These are phyloP conservation scores for Urocolius indicus DNA, from an alignment of 2,113 vertebrate species.

Conservation along the genomic window DNA sequence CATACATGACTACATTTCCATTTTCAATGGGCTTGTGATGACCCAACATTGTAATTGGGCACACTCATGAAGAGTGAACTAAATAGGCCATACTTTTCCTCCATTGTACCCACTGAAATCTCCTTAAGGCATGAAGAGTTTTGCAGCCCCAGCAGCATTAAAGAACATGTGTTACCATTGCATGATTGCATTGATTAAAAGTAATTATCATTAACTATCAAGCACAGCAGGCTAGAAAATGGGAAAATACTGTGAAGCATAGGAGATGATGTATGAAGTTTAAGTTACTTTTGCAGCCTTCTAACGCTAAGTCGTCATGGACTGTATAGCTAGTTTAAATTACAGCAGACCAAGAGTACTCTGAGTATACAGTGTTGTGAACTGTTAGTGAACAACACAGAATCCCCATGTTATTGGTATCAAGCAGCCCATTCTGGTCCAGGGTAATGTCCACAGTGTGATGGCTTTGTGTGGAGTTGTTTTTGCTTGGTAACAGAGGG, in stretches of 20 bases:
- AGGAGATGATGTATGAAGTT: not conserved
- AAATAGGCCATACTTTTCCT: not conserved
- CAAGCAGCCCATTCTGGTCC: too few species aligned
- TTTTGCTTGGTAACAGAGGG: too few species aligned
- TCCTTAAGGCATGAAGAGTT: not conserved
- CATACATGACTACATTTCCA: not conserved
- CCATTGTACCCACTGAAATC: not conserved
- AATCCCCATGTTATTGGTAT: not conserved
- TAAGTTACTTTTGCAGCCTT: not conserved
- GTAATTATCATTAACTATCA: not conserved
- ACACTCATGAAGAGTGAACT: not conserved
- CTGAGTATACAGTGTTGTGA: not conserved
- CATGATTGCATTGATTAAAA: not conserved
- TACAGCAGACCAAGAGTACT: not conserved
- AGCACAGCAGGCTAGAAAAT: not conserved
- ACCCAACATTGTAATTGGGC: not conserved
- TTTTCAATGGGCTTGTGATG: not conserved
- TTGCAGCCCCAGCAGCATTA: not conserved
- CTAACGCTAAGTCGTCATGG: not conserved
- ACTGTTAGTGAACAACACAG: not conserved
- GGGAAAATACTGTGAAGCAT: not conserved
- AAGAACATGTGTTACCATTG: not conserved
- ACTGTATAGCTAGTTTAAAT: not conserved
- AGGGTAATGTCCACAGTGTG: not conserved
- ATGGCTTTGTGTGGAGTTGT: too few species aligned